Percentiles rank a stretch among this genome's conserved stretches.
Conservation (phyloP, 2,888 invertebrate species). For the Boloria euphrosyne region DNA sequence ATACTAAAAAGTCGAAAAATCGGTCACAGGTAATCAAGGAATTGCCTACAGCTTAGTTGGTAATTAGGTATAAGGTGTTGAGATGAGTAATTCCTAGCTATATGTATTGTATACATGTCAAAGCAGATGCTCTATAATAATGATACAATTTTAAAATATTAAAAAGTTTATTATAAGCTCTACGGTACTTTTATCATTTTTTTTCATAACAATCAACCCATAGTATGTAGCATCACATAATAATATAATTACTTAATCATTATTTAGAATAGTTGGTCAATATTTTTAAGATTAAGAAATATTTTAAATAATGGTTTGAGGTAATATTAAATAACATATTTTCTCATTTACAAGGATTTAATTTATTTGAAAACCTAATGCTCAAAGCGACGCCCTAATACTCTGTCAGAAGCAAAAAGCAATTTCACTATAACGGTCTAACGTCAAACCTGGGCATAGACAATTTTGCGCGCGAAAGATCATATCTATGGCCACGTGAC, state of each 20-base stretch:
- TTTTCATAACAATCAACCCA: too few species aligned
- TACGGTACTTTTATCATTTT: too few species aligned
- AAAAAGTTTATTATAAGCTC: too few species aligned
- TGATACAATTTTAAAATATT: background rate
- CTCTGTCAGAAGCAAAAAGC: conserved; percentile 32
- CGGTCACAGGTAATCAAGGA: conserved; percentile 46
- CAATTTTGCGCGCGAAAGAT: conserved; percentile 73
- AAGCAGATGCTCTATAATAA: conserved; percentile 1
- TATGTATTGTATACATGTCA: conserved; percentile 14
- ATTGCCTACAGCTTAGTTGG: conserved; percentile 34
- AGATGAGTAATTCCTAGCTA: conserved; percentile 23
- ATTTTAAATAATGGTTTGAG: background rate
- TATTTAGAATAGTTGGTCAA: too few species aligned
- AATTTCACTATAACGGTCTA: conserved; percentile 29
- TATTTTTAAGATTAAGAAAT: too few species aligned
- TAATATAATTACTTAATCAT: too few species aligned
- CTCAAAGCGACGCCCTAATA: conserved; percentile 29
- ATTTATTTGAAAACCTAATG: conserved; percentile 18
- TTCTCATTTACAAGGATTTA: background rate
- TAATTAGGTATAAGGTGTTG: conserved; percentile 33
- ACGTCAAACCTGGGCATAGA: conserved; percentile 51
- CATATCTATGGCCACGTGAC: conserved; percentile 69
- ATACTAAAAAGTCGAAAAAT: conserved; percentile 52
- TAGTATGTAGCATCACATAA: too few species aligned
- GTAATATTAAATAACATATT: conserved; percentile 2